Conservation (phyloP, 2,797 vertebrate genomes). For the Microctenopoma steveboyesi region DNA sequence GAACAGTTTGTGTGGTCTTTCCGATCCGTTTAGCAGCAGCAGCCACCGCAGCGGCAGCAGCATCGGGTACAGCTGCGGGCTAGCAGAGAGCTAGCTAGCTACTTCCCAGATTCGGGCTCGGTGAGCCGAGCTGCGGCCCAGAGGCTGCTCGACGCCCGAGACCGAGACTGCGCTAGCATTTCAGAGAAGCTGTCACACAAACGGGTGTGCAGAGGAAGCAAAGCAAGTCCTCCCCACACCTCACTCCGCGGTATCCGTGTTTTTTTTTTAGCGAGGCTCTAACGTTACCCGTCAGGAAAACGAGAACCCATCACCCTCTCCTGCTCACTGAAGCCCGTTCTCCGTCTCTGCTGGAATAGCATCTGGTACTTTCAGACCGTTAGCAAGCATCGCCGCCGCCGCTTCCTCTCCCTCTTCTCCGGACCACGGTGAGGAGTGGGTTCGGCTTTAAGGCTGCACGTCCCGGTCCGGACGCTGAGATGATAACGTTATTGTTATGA, state of each 20-base stretch:
- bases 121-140: conserved; percentile 80
- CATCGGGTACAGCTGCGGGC: conserved; percentile 75
- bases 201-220: conserved; percentile 6
- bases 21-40: conserved; percentile 67
- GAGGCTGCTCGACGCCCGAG: conserved; percentile 68
- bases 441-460: neutral
- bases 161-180: conserved; percentile 61
- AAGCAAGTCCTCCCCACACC: neutral
- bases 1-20: conserved; percentile 56
- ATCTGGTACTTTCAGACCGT: conserved; percentile 76
- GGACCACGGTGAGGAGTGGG: neutral
- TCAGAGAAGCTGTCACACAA: conserved; percentile 39
- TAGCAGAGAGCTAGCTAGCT: conserved; percentile 79
- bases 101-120: conserved; percentile 69
- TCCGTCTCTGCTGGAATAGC: conserved; percentile 76
- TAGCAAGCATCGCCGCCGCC: conserved; percentile 46
- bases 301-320: conserved; percentile 74
- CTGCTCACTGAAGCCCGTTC: conserved; percentile 65
- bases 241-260: conserved; percentile 20
- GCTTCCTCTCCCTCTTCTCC: neutral
- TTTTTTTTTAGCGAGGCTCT: conserved; percentile 22
- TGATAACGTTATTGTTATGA: conserved; percentile 64
- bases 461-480: conserved; percentile 12
- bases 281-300: conserved; percentile 74
- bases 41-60: conserved; percentile 62